Percentiles rank a stretch among this genome's conserved stretches.
These are phyloP conservation scores for Benthosema pterotum DNA, from an alignment of 2,797 vertebrate genomes.

Conservation along the genomic window DNA sequence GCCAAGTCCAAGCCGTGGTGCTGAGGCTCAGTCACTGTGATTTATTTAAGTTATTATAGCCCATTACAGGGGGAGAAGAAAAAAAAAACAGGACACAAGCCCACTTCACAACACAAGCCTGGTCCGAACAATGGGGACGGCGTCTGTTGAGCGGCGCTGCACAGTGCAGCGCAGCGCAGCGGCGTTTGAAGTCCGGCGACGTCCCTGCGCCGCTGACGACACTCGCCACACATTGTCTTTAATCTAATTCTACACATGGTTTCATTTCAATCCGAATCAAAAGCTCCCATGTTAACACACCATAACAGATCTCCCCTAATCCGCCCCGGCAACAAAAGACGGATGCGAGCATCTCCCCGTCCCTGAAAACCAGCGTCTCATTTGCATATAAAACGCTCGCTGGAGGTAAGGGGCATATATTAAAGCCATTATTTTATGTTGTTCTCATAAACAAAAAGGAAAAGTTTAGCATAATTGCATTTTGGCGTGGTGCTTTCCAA, in stretches of 20 bases:
- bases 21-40: conserved; percentile 74
- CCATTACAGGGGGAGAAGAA: conserved; percentile 78
- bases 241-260: conserved; percentile 86
- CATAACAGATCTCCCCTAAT: conserved; percentile 84
- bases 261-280: conserved; percentile 83
- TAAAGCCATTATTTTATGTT: conserved; percentile 80
- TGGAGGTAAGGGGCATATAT: conserved; percentile 85
- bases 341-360: conserved; percentile 76
- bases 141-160: no score
- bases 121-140: conserved; percentile 69
- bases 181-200: conserved; percentile 72
- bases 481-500: conserved; percentile 67
- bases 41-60: conserved; percentile 84
- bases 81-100: conserved; percentile 75
- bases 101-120: conserved; percentile 69
- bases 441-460: conserved; percentile 65
- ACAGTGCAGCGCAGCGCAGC: conserved; percentile 44
- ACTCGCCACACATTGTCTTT: conserved; percentile 80
- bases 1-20: conserved; percentile 72
- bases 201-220: conserved; percentile 67
- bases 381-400: conserved; percentile 83
- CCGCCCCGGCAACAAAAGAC: conserved; percentile 80
- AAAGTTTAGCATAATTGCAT: conserved; percentile 83
- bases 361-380: conserved; percentile 79
- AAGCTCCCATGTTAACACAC: conserved; percentile 84